Evolutionary conservation across 2,888 invertebrate species (phyloP), one percentile per base, ranked within the genome.

Genomic region (Rambutsinella grinnellia): DNA sequence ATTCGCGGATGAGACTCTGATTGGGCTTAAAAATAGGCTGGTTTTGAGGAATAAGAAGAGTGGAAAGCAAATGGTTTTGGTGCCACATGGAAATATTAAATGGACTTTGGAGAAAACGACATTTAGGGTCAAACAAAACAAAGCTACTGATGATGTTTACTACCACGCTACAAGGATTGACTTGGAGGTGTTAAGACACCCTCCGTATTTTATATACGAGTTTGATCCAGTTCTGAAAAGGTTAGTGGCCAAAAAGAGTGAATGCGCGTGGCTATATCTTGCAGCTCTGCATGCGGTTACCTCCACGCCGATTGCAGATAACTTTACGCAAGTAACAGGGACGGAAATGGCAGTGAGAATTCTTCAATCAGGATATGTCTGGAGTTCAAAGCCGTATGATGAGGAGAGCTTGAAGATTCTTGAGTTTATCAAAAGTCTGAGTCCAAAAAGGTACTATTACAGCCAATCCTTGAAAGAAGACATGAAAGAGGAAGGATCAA

Each of bases 251-350:
- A 62, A 51, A 10, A 67, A 62, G 15, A 61, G 27, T 19, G 58
- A 68, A 44, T 26, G 26, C 3, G 69, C 63, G 10, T 79, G 81
- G 79, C 28, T 79, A 24, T 81, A 76, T 26, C 49, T 81, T 19
- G 81, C 81, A 1, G 60, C 60, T 21, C 53, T 81, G 1, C 81
- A 81, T 49, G 81, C 58, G 15, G 51, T 60, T 0, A 79, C 81
- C 6, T 53, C 77, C 6, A 67, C 71, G 0, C 54, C 66, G 13
- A 17, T 79, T 15, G 62, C 66, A 15, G 79, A 81, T 24, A 72
- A 72, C 0, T 81, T 78, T 46, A 78, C 78, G 0, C 74, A 56
- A 10, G 1, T 78, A 3, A 78, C 81, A 0, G 81, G 81, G 5
- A 72, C 70, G 3, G 79, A 81, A 54, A 21, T 47, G 46, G 79